Conservation (phyloP, 2,888 invertebrate genomes). For the Rhorus exstirpatorius region DNA sequence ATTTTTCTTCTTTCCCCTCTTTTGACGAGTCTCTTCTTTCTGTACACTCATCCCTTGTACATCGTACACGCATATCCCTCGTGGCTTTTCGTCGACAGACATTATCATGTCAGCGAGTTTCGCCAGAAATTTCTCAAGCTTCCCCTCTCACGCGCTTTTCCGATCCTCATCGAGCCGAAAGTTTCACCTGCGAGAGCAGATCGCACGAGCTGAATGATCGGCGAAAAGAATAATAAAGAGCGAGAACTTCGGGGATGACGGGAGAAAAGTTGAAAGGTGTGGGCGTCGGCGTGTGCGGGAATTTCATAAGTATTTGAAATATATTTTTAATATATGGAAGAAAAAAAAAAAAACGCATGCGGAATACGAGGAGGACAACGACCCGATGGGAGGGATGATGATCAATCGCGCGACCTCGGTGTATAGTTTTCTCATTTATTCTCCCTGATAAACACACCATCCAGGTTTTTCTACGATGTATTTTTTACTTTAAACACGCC, state of each 20-base stretch:
- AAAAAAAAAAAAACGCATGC: constrained; percentile 11
- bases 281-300: constrained; percentile 21
- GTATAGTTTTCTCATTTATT: constrained; percentile 42
- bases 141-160: background rate
- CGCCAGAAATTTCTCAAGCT: constrained; percentile 15
- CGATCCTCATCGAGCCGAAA: background rate
- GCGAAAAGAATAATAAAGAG: background rate
- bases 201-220: background rate
- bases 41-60: too few species aligned
- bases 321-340: too few species aligned
- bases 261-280: constrained; percentile 12
- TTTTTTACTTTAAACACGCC: background rate
- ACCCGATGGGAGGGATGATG: constrained; percentile 10
- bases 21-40: too few species aligned
- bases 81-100: background rate
- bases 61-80: too few species aligned
- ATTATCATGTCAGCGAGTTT: constrained; percentile 26
- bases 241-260: constrained; percentile 16
- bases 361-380: constrained; percentile 3
- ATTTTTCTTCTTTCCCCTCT: too few species aligned
- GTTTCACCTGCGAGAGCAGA: background rate
- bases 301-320: constrained; percentile 34
- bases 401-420: constrained; percentile 47
- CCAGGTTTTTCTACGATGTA: constrained; percentile 7
- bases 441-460: constrained; percentile 4